Conservation (phyloP, 2,113 vertebrate species). For the Beaufortia kweichowensis region DNA sequence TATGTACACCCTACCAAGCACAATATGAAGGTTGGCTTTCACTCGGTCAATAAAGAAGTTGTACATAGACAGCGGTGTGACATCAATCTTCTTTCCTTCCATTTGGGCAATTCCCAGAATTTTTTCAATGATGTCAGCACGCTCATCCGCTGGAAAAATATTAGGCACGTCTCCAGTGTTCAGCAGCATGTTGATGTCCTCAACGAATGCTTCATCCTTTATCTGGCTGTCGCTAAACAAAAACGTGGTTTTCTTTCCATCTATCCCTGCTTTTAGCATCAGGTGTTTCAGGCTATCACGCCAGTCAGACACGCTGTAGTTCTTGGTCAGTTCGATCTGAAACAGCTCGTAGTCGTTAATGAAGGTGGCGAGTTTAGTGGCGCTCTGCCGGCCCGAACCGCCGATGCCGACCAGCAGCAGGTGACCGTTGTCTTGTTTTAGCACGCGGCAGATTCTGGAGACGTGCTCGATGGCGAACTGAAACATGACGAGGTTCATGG, state of each 20-base stretch:
- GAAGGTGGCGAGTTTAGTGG: constrained; percentile 83
- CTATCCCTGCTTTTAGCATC: constrained; percentile 82
- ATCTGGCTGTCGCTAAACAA: constrained; percentile 88
- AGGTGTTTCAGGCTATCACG: constrained; percentile 86
- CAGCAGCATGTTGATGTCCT: constrained; percentile 90
- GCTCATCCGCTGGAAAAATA: constrained; percentile 87
- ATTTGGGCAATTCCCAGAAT: constrained; percentile 78
- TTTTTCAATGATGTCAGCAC: constrained; percentile 86
- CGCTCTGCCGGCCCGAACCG: constrained; percentile 85
- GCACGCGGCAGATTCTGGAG: constrained; percentile 87
- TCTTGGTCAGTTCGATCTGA: constrained; percentile 88
- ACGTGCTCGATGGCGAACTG: constrained; percentile 90
- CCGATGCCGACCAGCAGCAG: constrained; percentile 86
- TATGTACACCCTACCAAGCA: constrained; percentile 67
- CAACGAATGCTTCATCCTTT: constrained; percentile 86
- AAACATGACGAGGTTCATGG: constrained; percentile 93
- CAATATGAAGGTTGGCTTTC: constrained; percentile 88
- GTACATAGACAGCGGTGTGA: constrained; percentile 86
- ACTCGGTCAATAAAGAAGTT: constrained; percentile 88
- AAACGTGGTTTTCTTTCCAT: constrained; percentile 78
- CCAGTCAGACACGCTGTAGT: constrained; percentile 81
- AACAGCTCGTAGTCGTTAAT: constrained; percentile 83
- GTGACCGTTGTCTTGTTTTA: constrained; percentile 89
- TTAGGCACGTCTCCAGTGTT: constrained; percentile 91
- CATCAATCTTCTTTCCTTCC: constrained; percentile 80